Evolutionary conservation across 2,797 vertebrate genomes (phyloP).

Genomic region (Tokudaia muenninki): DNA sequence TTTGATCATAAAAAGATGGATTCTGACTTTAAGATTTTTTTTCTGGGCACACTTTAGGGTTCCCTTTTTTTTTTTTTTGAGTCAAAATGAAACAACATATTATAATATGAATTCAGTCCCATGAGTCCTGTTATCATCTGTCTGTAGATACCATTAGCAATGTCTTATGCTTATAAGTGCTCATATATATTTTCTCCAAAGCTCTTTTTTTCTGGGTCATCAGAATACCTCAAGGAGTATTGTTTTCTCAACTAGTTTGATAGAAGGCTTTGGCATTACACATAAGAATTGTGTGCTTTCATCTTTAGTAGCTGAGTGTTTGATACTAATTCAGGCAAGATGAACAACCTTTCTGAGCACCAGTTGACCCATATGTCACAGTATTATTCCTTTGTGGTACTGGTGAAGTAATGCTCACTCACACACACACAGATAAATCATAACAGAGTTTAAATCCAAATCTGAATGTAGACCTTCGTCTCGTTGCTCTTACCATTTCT

Average conservation of each 20-base stretch:
- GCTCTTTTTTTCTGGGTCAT: background rate
- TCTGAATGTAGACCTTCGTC: background rate
- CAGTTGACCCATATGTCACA: background rate
- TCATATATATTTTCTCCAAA: background rate
- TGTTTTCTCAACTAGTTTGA: background rate
- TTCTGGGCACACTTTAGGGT: background rate
- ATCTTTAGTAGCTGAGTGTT: background rate
- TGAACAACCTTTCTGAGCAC: background rate
- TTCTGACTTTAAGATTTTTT: background rate
- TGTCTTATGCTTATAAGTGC: background rate
- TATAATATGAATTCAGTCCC: constrained; percentile 19
- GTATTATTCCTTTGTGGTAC: background rate
- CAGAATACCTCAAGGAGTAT: background rate
- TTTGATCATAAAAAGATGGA: background rate
- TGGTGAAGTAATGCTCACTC: background rate
- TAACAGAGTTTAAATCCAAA: background rate
- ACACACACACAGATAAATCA: too few species aligned
- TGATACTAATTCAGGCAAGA: background rate
- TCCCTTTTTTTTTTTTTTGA: constrained; percentile 12
- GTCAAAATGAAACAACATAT: background rate
- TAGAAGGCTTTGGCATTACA: background rate
- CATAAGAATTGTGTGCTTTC: background rate
- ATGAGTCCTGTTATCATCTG: constrained; percentile 9
- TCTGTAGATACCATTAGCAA: constrained; percentile 12
- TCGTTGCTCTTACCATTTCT: background rate